Base-by-base conservation (phyloP, 2,888 invertebrate species). In the Megastigmus dorsalis region DNA sequence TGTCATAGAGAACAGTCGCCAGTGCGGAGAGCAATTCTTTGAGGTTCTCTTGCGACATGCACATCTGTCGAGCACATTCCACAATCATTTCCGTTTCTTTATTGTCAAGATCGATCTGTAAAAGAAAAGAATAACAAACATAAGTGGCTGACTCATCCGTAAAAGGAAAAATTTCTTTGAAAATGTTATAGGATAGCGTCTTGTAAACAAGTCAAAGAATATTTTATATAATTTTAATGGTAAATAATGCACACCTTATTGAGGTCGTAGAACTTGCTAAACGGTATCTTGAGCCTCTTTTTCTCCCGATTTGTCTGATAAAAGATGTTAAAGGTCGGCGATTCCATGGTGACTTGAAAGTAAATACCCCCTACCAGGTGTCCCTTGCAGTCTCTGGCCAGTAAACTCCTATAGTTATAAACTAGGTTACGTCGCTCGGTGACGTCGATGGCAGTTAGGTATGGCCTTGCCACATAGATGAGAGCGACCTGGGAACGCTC, bases 391-490 rank as follows among this genome's bases (percentile, higher is more conserved):
- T 96, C 94, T 65, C 97, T 92, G 4, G 95, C 92, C 65, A 97
- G 89, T 60, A 96, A 90, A 85, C 95, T 95, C 85, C 95, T 92
- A 86, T 94, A 92, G 84, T 95, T 94, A 90, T 96, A 97, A 23
- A 95, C 94, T 82, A 97, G 89, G 88, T 97, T 97, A 81, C 97
- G 92, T 82, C 97, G 93, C 86, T 97, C 97, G 0, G 97, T 95
- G 30, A 97, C 95, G 85, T 93, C 93, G 65, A 97, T 91, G 55
- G 95, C 94, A 63, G 94, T 93, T 79, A 94, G 89, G 86, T 95
- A 96, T 4, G 95, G 93, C 84, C 92, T 92, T 63, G 93, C 93
- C 70, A 95, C 92, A 85, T 95, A 97, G 78, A 97, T 92, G 62
- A 97, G 89, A 38, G 94, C 94, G 79, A 92, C 89, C 84, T 93